These are phyloP conservation scores for Polietes domitor DNA, from an alignment of 2,888 invertebrate species.

Conservation along the genomic window DNA sequence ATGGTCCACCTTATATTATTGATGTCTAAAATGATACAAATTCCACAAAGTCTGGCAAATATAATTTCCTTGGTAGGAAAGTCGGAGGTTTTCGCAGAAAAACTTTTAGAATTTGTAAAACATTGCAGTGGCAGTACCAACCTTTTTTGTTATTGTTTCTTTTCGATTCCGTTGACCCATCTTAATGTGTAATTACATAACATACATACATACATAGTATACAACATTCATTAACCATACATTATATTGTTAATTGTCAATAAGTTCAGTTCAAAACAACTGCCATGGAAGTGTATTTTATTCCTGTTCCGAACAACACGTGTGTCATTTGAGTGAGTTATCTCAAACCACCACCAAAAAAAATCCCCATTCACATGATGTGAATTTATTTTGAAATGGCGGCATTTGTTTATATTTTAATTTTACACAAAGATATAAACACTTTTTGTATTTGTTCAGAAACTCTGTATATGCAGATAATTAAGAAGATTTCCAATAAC, in stretches of 20 bases:
- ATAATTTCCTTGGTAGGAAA: no score
- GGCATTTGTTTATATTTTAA: slow-evolving; percentile 14
- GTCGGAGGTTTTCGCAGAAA: no score
- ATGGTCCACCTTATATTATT: no score
- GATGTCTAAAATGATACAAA: no score
- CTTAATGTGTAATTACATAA: no score
- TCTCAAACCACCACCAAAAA: background rate
- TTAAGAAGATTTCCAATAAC: background rate
- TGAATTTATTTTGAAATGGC: background rate
- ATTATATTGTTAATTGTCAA: background rate
- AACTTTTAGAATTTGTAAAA: no score
- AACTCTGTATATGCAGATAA: background rate
- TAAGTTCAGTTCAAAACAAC: background rate
- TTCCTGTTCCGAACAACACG: background rate
- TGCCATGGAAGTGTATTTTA: background rate
- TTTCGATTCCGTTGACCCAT: no score
- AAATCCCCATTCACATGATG: background rate
- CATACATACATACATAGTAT: no score
- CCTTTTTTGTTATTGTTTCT: no score
- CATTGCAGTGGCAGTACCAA: no score
- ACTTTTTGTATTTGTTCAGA: background rate
- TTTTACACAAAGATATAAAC: slow-evolving; percentile 1
- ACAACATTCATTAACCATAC: no score
- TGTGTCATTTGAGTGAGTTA: background rate
- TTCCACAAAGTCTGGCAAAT: no score